A percentile compares a stretch with the other conserved stretches of the same genome.
phyloP scores from a whole-genome alignment of 2,888 invertebrate genomes.

The Macropis europaea region DNA sequence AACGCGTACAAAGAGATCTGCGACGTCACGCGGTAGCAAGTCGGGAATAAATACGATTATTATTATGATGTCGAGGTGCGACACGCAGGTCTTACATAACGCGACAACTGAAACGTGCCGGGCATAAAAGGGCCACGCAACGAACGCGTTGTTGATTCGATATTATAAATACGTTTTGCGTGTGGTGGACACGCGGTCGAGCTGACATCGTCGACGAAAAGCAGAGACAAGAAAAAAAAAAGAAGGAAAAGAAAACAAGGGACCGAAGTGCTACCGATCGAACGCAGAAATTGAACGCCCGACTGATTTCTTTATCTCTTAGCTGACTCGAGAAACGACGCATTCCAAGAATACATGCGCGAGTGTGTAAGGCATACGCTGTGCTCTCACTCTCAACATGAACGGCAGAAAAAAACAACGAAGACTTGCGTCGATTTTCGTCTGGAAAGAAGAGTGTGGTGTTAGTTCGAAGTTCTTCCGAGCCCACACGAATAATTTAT shows the following conservation, averaged over 20 bases:
- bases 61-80: conserved; percentile 2
- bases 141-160: neutral
- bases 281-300: too few relatives aligned
- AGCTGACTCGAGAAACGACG: too few relatives aligned
- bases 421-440: too few relatives aligned
- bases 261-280: too few relatives aligned
- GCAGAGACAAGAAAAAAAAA: neutral
- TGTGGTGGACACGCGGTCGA: neutral
- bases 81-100: conserved; percentile 11
- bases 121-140: neutral
- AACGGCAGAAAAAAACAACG: too few relatives aligned
- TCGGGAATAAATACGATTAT: conserved; percentile 4
- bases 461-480: conserved; percentile 2
- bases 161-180: neutral
- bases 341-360: too few relatives aligned
- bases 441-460: too few relatives aligned
- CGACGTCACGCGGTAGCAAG: too few relatives aligned
- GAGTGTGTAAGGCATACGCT: too few relatives aligned
- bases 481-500: conserved; percentile 10
- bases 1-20: neutral
- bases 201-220: too few relatives aligned
- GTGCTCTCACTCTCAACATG: too few relatives aligned
- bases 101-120: neutral
- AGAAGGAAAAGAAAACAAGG: neutral
- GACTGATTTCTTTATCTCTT: too few relatives aligned